Evolutionary conservation across 2,888 invertebrate genomes (phyloP), one percentile per base, ranked within the genome.

Genomic region (Euplagia quadripunctaria): DNA sequence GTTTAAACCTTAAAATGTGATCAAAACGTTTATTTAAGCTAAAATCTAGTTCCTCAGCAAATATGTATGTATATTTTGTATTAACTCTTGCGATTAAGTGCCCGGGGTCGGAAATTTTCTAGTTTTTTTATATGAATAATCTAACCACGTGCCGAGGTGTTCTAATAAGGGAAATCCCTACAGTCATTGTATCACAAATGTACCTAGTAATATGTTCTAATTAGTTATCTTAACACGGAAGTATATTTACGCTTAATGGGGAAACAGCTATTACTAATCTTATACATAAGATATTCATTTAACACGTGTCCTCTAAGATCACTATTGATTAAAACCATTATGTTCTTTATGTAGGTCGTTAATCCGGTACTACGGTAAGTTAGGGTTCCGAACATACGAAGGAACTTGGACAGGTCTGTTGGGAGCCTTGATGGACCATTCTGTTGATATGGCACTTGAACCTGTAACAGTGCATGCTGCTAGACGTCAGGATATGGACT

Each of bases 391-490:
- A 31, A 93, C 93, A 0, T 95, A 94, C 71, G 96, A 96, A 80
- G 97, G 97, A 31, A 93, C 96, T 1, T 97, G 97, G 97, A 96
- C 96, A 0, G 96, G 97, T 46, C 92, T 97, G 43, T 92, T 97
- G 4, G 97, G 97, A 0, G 97, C 96, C 9, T 92, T 97, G 0
- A 94, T 96, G 79, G 93, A 94, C 5, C 95, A 94, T 43, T 93
- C 95, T 1, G 96, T 97, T 14, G 97, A 97, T 82, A 87, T 97
- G 49, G 97, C 96, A 0, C 85, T 97, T 63, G 97, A 97, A 74
- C 96, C 96, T 2, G 96, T 97, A 20, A 96, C 96, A 0, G 95
- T 96, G 0, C 95, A 96, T 68, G 89, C 94, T 1, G 93, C 96
- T 5, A 92, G 96, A 49, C 93, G 95, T 64, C 90, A 93, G 31